Evolutionary conservation across 2,888 invertebrate genomes (phyloP).

Genomic region (Archips crataeganus): DNA sequence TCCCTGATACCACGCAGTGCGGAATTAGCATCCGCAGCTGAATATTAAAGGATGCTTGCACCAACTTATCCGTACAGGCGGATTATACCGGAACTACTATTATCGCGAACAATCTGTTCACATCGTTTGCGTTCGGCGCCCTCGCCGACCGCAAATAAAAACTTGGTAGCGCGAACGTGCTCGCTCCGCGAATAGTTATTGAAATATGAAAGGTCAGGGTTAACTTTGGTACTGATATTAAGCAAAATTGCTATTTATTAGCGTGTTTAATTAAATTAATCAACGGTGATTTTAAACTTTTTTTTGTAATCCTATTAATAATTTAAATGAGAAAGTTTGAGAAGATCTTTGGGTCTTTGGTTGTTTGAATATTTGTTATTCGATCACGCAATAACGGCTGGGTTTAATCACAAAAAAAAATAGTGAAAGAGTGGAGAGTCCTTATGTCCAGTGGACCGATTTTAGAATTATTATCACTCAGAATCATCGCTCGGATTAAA

Average conservation of each 20-base stretch:
- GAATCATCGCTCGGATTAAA: too few relatives aligned
- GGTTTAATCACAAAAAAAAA: too few relatives aligned
- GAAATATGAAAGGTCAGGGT: slow-evolving; percentile 27
- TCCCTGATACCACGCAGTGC: slow-evolving; percentile 22
- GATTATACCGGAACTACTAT: not conserved
- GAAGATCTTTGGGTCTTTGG: too few relatives aligned
- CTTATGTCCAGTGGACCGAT: too few relatives aligned
- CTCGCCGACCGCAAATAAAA: slow-evolving; percentile 22
- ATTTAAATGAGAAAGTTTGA: too few relatives aligned
- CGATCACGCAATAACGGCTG: too few relatives aligned
- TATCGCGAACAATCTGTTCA: slow-evolving; percentile 4
- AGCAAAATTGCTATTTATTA: slow-evolving; percentile 28
- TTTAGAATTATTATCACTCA: too few relatives aligned
- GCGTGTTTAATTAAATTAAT: slow-evolving; percentile 20
- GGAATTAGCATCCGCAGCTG: slow-evolving; percentile 37
- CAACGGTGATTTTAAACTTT: not conserved
- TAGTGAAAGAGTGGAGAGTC: too few relatives aligned
- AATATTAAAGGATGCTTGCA: slow-evolving; percentile 30
- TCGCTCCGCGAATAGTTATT: slow-evolving; percentile 32
- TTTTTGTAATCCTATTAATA: not conserved
- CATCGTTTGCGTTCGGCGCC: not conserved
- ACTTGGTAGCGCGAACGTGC: slow-evolving; percentile 12
- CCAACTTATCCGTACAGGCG: slow-evolving; percentile 21
- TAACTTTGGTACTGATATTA: slow-evolving; percentile 7
- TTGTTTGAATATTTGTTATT: too few relatives aligned